Evolutionary conservation across 2,113 vertebrate species (phyloP), one percentile per base, ranked within the genome.

Genomic region (Sceloporus undulatus): DNA sequence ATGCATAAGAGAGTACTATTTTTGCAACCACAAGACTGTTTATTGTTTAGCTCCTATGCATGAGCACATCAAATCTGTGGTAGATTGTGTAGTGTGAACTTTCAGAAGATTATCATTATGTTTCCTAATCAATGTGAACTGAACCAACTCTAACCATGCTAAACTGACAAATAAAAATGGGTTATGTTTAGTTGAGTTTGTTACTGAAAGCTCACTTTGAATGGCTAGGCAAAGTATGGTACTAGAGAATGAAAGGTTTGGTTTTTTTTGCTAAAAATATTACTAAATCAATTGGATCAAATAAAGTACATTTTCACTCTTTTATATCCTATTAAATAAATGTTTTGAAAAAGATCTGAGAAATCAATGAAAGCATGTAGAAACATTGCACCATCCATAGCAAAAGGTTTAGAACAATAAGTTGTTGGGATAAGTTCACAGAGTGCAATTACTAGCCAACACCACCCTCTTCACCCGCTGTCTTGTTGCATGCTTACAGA

Each of bases 331-430:
- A 88, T 62, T 81, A 90, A 29, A 54, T 19, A 38, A 19, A 21
- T 29, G 76, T 65, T 85, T 76, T 65, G 73, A 29, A 21, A 79
- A 52, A 6, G 9, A 52, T 79, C 40, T 86, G 85, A 86, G 11
- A 70, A 79, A 52, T 48, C 38, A 25, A 68, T 66, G 9, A 68
- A 82, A 42, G 29, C 59, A 74, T 52, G 18, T 52, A 66, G 6
- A 83, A 87, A 88, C 16, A 1, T 48, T 70, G 91, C 88, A 90
- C 88, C 89, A 95, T 79, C 87, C 91, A 95, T 80, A 79, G 86
- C 89, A 94, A 90, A 13, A 88, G 93, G 91, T 85, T 85, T 92
- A 92, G 93, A 94, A 94, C 10, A n/a, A 16, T 48, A 48, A 48
- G 48, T 7, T 48, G 5, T 48, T 48, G 74, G 56, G 27, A 66